phyloP scores from a whole-genome alignment of 2,797 vertebrate species.

The Semotilus atromaculatus region DNA sequence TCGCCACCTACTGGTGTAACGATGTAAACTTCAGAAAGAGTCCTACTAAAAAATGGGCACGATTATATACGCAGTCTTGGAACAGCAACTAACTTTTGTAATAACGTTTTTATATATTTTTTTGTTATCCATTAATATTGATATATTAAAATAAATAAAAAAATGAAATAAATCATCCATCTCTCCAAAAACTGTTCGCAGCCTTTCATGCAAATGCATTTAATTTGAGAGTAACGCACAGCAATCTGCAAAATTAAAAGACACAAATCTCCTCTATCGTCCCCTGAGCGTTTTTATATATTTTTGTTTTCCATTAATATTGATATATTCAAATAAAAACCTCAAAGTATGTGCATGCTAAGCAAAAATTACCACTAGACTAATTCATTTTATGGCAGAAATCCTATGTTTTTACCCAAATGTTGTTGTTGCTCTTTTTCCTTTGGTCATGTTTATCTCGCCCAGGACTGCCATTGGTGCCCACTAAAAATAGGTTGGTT shows the following conservation, averaged over 20 bases:
- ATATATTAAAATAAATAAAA: too few relatives aligned
- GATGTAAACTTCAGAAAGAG: not conserved
- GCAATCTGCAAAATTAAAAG: slow-evolving; percentile 51
- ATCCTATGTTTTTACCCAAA: not conserved
- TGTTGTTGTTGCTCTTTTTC: not conserved
- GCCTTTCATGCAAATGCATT: slow-evolving; percentile 49
- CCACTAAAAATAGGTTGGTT: not conserved
- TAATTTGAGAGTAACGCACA: slow-evolving; percentile 40
- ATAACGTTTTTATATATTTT: not conserved
- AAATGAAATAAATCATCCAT: slow-evolving; percentile 9
- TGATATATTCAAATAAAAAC: too few relatives aligned
- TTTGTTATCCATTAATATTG: too few relatives aligned
- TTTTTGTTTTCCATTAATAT: too few relatives aligned
- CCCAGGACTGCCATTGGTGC: not conserved
- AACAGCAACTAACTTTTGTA: not conserved
- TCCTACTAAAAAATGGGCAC: not conserved
- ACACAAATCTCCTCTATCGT: slow-evolving; percentile 59
- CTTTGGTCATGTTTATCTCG: not conserved
- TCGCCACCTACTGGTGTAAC: not conserved
- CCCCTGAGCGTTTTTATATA: slow-evolving; percentile 62
- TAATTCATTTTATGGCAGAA: not conserved
- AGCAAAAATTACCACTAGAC: not conserved
- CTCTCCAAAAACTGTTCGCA: slow-evolving; percentile 22
- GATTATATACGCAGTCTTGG: not conserved
- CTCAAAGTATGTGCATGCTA: not conserved